Conservation (phyloP, 2,888 invertebrate genomes). For the Volucella bombylans region DNA sequence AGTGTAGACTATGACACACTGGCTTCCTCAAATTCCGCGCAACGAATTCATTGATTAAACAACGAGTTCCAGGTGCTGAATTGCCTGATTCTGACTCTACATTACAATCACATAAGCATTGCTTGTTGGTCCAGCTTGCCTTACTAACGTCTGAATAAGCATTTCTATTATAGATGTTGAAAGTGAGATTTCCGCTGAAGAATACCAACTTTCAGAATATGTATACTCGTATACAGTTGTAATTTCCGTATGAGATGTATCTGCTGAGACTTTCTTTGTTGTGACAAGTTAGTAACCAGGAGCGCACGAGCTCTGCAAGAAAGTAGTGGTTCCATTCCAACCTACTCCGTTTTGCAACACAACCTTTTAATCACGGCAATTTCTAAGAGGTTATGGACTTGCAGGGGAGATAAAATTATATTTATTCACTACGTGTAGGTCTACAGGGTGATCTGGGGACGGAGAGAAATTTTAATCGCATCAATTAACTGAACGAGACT, state of each 20-base stretch:
- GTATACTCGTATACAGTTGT: constrained; percentile 48
- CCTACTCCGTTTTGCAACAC: constrained; percentile 39
- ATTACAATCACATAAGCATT: constrained; percentile 27
- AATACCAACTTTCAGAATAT: constrained; percentile 25
- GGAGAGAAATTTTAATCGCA: constrained; percentile 60
- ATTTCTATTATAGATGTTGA: constrained; percentile 30
- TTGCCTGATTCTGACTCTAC: constrained; percentile 10
- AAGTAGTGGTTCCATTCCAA: constrained; percentile 12
- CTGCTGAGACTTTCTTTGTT: not conserved
- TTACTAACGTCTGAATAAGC: constrained; percentile 24
- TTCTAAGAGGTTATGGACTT: constrained; percentile 27
- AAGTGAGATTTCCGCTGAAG: constrained; percentile 57
- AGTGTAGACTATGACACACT: not conserved
- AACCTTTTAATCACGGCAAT: constrained; percentile 63
- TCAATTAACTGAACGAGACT: constrained; percentile 68
- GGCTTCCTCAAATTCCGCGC: constrained; percentile 19
- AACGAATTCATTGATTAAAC: constrained; percentile 48
- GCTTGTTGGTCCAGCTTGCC: constrained; percentile 2
- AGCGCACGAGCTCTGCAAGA: not conserved
- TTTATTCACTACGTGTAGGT: constrained; percentile 35
- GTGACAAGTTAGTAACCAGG: not conserved
- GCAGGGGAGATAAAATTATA: constrained; percentile 52
- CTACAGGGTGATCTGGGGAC: not conserved
- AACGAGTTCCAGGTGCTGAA: constrained; percentile 21
- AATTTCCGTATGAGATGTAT: constrained; percentile 44